Evolutionary conservation across 1,140 invertebrate species (phyloP).

Genomic region (Drepana arcuata): DNA sequence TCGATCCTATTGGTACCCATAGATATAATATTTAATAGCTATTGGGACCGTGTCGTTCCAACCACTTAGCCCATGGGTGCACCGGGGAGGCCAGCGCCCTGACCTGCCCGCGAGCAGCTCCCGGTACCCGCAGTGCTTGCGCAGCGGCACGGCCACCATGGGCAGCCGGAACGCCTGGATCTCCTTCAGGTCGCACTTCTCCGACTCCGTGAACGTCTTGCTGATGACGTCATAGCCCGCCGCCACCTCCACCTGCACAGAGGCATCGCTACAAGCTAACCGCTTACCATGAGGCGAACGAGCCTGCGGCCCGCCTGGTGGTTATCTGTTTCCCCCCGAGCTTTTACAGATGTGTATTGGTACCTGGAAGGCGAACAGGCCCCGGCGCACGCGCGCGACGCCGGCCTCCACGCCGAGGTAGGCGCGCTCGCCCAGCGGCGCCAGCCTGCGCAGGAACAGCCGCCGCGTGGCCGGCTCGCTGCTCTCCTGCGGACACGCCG

Average conservation of each 20-base stretch:
- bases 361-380: slow-evolving; percentile 72
- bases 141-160: slow-evolving; percentile 66
- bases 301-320: slow-evolving; percentile 65
- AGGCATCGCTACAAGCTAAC: neutral
- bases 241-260: slow-evolving; percentile 62
- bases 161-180: slow-evolving; percentile 72
- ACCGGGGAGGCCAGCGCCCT: no score
- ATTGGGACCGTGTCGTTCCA: no score
- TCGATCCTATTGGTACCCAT: no score
- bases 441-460: slow-evolving; percentile 71
- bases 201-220: slow-evolving; percentile 72
- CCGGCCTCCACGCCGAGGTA: slow-evolving; percentile 67
- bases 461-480: slow-evolving; percentile 66
- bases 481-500: slow-evolving; percentile 54
- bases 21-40: no score
- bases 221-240: slow-evolving; percentile 73
- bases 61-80: no score
- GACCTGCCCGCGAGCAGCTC: slow-evolving; percentile 72
- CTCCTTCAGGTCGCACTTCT: slow-evolving; percentile 74
- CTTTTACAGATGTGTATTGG: no score
- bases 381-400: slow-evolving; percentile 66
- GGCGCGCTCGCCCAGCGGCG: slow-evolving; percentile 63
- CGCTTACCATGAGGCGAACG: slow-evolving; percentile 69
- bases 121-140: slow-evolving; percentile 72
- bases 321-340: slow-evolving; percentile 66